Percentiles rank a stretch among this genome's conserved stretches.
These are phyloP conservation scores for Eurystomus gularis DNA, from an alignment of 2,113 vertebrate species.

Conservation along the genomic window DNA sequence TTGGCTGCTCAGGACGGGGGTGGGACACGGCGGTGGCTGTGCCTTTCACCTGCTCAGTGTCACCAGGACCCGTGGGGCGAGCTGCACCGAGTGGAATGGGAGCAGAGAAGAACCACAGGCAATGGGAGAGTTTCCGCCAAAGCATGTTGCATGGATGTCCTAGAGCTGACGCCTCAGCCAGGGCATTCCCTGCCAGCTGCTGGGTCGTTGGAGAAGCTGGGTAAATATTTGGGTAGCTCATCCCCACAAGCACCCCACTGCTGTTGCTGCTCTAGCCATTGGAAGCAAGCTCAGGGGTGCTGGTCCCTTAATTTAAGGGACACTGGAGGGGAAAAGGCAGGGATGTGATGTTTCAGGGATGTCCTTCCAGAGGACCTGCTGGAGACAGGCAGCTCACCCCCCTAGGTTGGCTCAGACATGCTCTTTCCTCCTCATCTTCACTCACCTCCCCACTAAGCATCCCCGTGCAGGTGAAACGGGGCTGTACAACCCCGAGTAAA, in stretches of 20 bases:
- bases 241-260: background rate
- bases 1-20: fast-evolving
- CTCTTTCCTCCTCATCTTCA: background rate
- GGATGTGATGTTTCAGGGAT: background rate
- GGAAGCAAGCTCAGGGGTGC: background rate
- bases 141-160: background rate
- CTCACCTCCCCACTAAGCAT: fast-evolving
- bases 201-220: background rate
- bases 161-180: background rate
- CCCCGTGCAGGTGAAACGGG: fast-evolving
- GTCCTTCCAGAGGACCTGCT: background rate
- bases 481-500: background rate
- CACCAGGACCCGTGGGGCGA: fast-evolving
- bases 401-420: fast-evolving
- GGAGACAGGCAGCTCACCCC: background rate
- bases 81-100: fast-evolving
- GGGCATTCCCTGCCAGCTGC: background rate
- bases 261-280: background rate
- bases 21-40: fast-evolving
- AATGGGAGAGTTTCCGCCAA: fast-evolving
- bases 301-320: background rate
- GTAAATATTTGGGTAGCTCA: background rate
- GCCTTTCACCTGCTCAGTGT: background rate
- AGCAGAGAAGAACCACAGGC: background rate
- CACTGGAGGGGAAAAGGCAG: background rate